Evolutionary conservation across 2,888 invertebrate species (phyloP), one percentile per base, ranked within the genome.

Genomic region (Drosophila algonquin): DNA sequence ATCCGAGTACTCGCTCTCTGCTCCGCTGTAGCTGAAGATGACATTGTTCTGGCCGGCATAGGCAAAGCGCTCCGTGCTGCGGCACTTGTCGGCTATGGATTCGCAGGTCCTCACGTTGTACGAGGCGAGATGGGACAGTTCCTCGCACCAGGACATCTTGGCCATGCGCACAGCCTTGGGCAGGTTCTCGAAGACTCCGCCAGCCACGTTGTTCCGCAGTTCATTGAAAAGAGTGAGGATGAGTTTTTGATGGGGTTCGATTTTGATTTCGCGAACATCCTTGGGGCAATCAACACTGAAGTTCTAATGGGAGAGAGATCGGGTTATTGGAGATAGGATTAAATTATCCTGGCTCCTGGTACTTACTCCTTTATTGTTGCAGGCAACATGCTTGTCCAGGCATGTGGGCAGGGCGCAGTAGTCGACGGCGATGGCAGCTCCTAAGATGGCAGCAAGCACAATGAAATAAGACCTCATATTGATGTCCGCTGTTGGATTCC

Each of bases 121-220:
- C 0, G 54, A 40, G 1, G 80, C 77, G 30, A 80, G 27, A 8
- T 59, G 58, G 9, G 79, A 40, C 10, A 80, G 70, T 21, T 80
- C 79, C 16, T 73, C 63, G 59, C 71, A 72, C 80, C 80, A 80
- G 18, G 58, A 47, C 77, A 80, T 80, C 44, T 79, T 76, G 10
- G 80, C 80, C 80, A 80, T 80, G 10, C 79, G 77, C 1, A 61
- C 24, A 0, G 76, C 77, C 10, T 63, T 65, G 12, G 77, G 76
- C 0, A 74, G 18, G 2, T 58, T 52, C 8, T 70, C 67, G 1
- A 74, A 18, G 3, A 4, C 8, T 1, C 77, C 77, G 1, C 74
- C 71, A 8, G 77, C 77, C 2, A 76, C 63, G 2, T 67, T 76
- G 40, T 77, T 74, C 10, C 77, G 74, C 1, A 77, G 30, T 3